Conservation (phyloP, 2,888 invertebrate species). For the Drosophila barbarae region DNA sequence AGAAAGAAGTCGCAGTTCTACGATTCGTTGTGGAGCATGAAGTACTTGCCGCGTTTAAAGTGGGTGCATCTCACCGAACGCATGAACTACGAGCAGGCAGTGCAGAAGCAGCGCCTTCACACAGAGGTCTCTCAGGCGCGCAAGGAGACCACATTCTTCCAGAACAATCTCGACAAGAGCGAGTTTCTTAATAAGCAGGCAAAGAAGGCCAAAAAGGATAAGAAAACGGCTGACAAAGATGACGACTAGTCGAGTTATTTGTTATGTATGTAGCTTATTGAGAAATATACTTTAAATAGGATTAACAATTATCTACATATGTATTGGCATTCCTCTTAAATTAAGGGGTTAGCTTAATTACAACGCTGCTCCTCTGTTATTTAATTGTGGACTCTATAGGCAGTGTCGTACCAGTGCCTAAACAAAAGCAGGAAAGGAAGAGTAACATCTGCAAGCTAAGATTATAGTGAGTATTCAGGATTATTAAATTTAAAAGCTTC, state of each 20-base stretch:
- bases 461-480: too few species aligned
- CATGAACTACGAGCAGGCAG: slow-evolving; percentile 94
- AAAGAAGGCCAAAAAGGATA: slow-evolving; percentile 49
- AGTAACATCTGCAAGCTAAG: too few species aligned
- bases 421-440: too few species aligned
- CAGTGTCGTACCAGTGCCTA: too few species aligned
- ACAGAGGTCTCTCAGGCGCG: slow-evolving; percentile 95
- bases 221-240: background rate
- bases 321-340: background rate
- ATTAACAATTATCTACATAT: background rate
- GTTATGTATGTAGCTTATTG: slow-evolving; percentile 5
- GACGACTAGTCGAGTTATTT: background rate
- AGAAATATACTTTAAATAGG: slow-evolving; percentile 15
- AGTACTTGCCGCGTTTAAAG: slow-evolving; percentile 96
- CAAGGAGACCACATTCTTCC: slow-evolving; percentile 92
- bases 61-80: slow-evolving; percentile 97
- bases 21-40: slow-evolving; percentile 96
- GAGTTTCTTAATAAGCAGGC: slow-evolving; percentile 82
- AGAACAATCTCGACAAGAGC: slow-evolving; percentile 89
- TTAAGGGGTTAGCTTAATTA: background rate
- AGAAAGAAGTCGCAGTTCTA: slow-evolving; percentile 92
- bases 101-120: slow-evolving; percentile 90
- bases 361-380: background rate
- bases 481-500: too few species aligned
- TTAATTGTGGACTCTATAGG: too few species aligned